phyloP scores from a whole-genome alignment of 2,888 invertebrate species.

The Ophraella communa region DNA sequence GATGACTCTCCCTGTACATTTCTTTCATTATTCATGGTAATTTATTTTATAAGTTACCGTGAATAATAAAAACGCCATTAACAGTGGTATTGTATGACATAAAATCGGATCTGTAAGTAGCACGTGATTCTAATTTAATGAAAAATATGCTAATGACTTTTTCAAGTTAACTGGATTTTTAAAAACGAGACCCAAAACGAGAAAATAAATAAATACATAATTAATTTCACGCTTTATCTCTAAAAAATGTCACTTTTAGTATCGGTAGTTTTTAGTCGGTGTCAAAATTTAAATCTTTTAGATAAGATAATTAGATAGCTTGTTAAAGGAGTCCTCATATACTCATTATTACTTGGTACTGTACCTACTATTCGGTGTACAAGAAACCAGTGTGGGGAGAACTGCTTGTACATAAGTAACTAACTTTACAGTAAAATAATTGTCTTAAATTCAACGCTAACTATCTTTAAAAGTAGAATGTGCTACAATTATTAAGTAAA shows the following conservation, averaged over 20 bases:
- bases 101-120: not conserved
- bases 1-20: not conserved
- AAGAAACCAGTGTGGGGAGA: too few species aligned
- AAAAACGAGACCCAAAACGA: not conserved
- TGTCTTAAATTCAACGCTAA: too few species aligned
- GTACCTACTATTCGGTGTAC: too few species aligned
- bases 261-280: not conserved
- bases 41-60: not conserved
- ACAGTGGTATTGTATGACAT: not conserved
- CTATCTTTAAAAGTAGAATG: too few species aligned
- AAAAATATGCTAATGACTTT: not conserved
- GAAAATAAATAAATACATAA: not conserved
- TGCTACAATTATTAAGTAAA: too few species aligned
- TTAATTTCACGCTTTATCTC: not conserved
- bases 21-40: not conserved
- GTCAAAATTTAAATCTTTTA: not conserved
- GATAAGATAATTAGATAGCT: not conserved
- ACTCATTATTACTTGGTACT: too few species aligned
- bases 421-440: too few species aligned
- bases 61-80: not conserved
- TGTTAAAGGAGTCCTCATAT: too few species aligned
- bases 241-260: not conserved
- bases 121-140: conserved; percentile 3
- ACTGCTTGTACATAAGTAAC: too few species aligned
- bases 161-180: not conserved